A percentile compares a stretch with the other conserved stretches of the same genome.
Evolutionary conservation across 2,113 vertebrate species (phyloP).

Genomic region (Numida meleagris): DNA sequence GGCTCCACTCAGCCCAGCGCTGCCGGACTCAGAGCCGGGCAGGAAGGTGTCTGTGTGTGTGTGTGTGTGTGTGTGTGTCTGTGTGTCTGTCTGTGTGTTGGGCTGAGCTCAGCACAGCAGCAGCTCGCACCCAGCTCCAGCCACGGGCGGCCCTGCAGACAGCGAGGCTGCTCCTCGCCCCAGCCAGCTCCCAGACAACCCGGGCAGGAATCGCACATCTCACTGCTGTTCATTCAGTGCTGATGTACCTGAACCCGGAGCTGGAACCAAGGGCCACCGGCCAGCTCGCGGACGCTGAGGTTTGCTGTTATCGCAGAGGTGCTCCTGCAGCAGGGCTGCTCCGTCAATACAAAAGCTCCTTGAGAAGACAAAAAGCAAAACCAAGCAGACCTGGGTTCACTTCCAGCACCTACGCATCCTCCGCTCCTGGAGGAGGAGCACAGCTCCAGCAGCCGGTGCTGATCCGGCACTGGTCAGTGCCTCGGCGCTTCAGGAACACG

Average conservation of each 20-base stretch:
- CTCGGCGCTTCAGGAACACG: neutral
- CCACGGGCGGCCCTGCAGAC: neutral
- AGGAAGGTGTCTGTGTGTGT: too few species aligned
- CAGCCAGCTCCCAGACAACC: too few species aligned
- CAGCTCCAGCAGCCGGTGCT: neutral
- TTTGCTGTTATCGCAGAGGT: neutral
- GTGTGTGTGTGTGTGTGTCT: too few species aligned
- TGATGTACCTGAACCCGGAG: neutral
- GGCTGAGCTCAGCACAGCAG: neutral
- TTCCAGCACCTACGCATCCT: neutral
- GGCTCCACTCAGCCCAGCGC: neutral
- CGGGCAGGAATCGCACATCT: neutral
- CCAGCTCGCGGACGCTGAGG: rapidly evolving
- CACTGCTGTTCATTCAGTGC: neutral
- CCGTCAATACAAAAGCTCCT: neutral
- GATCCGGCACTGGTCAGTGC: rapidly evolving
- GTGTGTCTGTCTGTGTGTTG: too few species aligned
- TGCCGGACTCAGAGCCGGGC: too few species aligned
- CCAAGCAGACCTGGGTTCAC: neutral
- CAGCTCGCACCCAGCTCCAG: neutral
- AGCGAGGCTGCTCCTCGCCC: neutral
- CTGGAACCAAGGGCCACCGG: neutral
- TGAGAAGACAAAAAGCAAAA: neutral
- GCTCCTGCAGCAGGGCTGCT: neutral
- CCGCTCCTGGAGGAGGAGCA: neutral